phyloP scores from a whole-genome alignment of 2,888 invertebrate genomes.

The Drosophila infuscata region DNA sequence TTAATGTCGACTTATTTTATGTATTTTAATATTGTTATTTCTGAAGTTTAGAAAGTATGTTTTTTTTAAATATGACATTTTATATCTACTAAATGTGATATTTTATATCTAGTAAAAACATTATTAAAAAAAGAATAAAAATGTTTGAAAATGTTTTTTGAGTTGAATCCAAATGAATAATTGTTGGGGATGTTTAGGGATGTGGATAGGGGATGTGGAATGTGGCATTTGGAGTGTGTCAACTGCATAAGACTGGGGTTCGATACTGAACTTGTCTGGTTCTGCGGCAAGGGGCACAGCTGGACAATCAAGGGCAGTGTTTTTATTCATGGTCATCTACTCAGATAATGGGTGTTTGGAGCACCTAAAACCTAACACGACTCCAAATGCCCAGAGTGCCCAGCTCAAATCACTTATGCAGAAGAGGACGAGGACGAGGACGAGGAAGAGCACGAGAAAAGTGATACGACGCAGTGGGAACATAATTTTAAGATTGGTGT shows the following conservation, averaged over 20 bases:
- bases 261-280: neutral
- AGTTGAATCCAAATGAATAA: neutral
- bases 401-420: constrained; percentile 29
- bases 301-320: neutral
- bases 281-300: neutral
- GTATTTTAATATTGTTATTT: neutral
- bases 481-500: constrained; percentile 35
- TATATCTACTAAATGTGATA: neutral
- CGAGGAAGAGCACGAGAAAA: constrained; percentile 4
- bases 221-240: neutral
- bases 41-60: neutral
- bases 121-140: neutral
- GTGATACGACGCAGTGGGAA: constrained; percentile 43
- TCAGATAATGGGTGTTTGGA: constrained; percentile 2
- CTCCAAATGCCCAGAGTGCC: neutral
- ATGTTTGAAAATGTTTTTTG: neutral
- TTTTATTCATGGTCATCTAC: constrained; percentile 1
- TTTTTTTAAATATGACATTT: neutral
- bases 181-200: neutral
- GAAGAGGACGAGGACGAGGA: neutral
- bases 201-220: neutral
- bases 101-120: neutral
- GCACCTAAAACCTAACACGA: constrained; percentile 19
- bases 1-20: neutral
- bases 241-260: neutral